A percentile compares a stretch with the other conserved stretches of the same genome.
Evolutionary conservation across 2,113 vertebrate species (phyloP).

Genomic region (Lagopus muta): DNA sequence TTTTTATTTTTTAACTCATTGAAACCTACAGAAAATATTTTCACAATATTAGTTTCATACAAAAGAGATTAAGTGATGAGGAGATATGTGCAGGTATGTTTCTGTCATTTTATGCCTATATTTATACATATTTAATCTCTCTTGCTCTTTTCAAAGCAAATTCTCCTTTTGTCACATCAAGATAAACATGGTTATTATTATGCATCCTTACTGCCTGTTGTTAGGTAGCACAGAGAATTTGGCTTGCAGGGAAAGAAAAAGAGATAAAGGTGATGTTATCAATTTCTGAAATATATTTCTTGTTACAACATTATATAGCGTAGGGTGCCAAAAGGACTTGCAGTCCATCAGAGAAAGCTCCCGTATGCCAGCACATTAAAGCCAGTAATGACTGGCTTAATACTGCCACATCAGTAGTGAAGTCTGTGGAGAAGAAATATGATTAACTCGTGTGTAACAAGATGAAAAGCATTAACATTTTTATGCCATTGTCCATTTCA

Average conservation of each 20-base stretch:
- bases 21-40: background rate
- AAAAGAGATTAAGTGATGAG: background rate
- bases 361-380: background rate
- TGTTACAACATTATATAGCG: background rate
- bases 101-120: background rate
- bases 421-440: background rate
- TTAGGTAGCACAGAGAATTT: background rate
- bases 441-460: background rate
- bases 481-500: background rate
- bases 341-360: background rate
- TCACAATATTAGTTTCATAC: background rate
- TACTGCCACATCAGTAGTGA: background rate
- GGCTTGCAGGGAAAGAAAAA: background rate
- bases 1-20: background rate
- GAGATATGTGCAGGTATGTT: background rate
- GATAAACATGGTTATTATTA: background rate
- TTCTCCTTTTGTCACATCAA: background rate
- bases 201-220: background rate
- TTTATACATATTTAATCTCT: background rate
- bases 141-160: background rate
- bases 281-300: background rate
- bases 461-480: background rate
- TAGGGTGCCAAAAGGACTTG: background rate
- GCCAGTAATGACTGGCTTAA: fast-evolving
- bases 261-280: background rate